A percentile compares a stretch with the other conserved stretches of the same genome.
Conservation (phyloP, 2,113 vertebrate genomes). For the Bombycilla garrulus region DNA sequence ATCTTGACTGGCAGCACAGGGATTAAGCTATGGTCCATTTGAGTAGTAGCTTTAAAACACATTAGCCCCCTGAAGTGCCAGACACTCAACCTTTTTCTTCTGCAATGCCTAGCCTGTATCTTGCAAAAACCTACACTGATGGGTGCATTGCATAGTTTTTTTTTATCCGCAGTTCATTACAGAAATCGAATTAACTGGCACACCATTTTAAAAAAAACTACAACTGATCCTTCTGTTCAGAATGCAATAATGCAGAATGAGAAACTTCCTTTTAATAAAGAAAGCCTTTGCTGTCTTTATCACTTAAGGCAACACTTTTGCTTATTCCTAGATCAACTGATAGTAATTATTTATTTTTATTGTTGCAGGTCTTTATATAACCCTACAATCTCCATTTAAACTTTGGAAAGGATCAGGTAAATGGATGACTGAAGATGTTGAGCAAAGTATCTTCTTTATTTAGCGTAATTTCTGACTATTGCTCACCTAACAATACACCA, state of each 20-base stretch:
- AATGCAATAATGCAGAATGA: background rate
- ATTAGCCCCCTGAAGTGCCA: conserved; percentile 37
- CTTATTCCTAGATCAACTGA: background rate
- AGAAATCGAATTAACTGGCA: conserved; percentile 45
- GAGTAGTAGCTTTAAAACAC: conserved; percentile 37
- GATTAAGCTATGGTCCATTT: conserved; percentile 53
- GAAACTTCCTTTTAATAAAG: background rate
- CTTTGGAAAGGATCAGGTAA: background rate
- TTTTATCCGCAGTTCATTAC: conserved; percentile 10
- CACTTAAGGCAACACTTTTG: background rate
- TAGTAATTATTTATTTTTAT: background rate
- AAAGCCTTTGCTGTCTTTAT: background rate
- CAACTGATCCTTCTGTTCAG: background rate
- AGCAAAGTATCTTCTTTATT: background rate
- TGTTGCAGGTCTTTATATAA: background rate
- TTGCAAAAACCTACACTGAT: conserved; percentile 28
- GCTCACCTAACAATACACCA: background rate
- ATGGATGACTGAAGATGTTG: background rate
- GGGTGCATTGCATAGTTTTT: background rate
- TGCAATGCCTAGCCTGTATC: background rate
- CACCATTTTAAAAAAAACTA: background rate
- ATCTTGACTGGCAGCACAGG: conserved; percentile 47
- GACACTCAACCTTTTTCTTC: conserved; percentile 42
- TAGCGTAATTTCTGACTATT: background rate
- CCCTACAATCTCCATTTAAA: background rate